Conservation (phyloP, 2,113 vertebrate genomes). For the Tapirus terrestris region DNA sequence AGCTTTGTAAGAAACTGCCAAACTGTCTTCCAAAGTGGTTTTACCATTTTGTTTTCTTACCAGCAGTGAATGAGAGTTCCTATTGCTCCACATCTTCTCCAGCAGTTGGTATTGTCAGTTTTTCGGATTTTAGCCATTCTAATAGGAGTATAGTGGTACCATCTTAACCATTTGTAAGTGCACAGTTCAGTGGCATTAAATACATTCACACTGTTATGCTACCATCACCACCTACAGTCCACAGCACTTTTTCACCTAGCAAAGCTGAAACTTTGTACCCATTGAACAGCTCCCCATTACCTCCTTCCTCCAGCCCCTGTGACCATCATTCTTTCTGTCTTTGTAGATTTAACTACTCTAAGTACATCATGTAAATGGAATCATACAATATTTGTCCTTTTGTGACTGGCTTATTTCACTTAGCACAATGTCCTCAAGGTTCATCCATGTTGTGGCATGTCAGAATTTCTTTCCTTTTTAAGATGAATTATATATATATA, state of each 20-base stretch:
- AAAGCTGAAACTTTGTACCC: neutral
- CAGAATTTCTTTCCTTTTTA: neutral
- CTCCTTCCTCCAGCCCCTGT: neutral
- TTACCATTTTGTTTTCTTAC: neutral
- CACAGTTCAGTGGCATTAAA: neutral
- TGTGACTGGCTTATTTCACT: neutral
- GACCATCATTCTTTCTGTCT: neutral
- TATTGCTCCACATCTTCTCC: neutral
- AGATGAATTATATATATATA: neutral
- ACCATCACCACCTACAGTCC: neutral
- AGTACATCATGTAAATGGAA: neutral
- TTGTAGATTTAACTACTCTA: neutral
- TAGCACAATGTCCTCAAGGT: neutral
- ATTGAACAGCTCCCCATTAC: neutral
- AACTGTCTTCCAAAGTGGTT: neutral
- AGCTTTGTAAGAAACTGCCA: neutral
- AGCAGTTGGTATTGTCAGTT: neutral
- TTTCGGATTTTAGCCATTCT: neutral
- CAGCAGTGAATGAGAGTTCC: neutral
- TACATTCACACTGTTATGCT: neutral
- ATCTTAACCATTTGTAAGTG: neutral
- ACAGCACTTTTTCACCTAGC: neutral
- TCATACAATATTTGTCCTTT: neutral
- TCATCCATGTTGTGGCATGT: neutral
- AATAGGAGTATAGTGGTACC: neutral